Evolutionary conservation across 2,797 vertebrate genomes (phyloP), one percentile per base, ranked within the genome.

Genomic region (Acipenser oxyrinchus): DNA sequence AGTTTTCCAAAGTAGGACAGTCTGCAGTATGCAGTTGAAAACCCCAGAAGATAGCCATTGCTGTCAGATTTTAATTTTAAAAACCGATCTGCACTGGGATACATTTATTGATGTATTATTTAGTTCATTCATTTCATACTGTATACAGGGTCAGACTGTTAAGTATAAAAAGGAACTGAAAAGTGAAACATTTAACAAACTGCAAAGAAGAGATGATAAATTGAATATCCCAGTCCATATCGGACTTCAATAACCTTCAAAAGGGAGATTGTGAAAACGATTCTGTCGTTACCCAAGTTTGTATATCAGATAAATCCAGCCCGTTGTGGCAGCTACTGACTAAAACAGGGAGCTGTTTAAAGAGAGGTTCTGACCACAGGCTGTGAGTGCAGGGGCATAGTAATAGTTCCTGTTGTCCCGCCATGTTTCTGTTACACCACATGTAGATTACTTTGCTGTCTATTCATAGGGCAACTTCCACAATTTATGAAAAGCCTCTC

Each of bases 231-330:
- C 52, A 72, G 72, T 75, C 72, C 74, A 68, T 60, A 71, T 68
- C 70, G 65, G 77, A 70, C 68, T 77, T 76, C 76, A 71, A 67
- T 75, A 70, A 73, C 73, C 76, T 76, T 81, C 79, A 78, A 75
- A 73, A 68, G 12, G 63, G 68, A 70, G 70, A 74, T 57, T 59
- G 66, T 73, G 69, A 76, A 78, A 81, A 77, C 77, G 57, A 79
- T 79, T 77, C 71, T 67, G 74, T 77, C 73, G 72, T 72, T 72
- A 64, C 15, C 74, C 69, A 61, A 67, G 65, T 60, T 66, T 53
- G 63, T 66, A 70, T 64, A 70, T 67, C 60, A 66, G 64, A 18
- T 10, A 51, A 15, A 10, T 53, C n/a, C 37, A 12, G 69, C 48
- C 23, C 9, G 8, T 6, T 58, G 11, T 58, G 55, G 15, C 49